phyloP scores from a whole-genome alignment of 1,140 invertebrate genomes.

The Tetranychus urticae region DNA sequence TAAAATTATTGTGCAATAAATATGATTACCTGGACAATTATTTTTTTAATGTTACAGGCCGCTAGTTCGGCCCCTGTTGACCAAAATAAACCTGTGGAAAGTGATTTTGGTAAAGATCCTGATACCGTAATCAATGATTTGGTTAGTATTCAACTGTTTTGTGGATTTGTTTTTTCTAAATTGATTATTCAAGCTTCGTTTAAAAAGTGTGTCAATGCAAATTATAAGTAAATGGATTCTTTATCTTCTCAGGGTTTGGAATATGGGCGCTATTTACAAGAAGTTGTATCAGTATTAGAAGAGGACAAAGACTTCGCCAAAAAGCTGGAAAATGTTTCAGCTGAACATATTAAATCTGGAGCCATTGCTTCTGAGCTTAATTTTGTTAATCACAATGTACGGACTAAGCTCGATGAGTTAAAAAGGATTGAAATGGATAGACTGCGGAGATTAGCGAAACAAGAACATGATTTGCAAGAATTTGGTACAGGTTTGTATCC shows the following conservation, averaged over 20 bases:
- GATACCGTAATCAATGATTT: too few species aligned
- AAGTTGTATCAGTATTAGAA: constrained; percentile 60
- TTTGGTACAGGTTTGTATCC: constrained; percentile 5
- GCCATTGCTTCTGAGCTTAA: constrained; percentile 75
- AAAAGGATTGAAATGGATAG: constrained; percentile 65
- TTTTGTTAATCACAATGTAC: constrained; percentile 60
- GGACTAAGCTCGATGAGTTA: constrained; percentile 74
- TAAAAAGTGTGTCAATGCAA: too few species aligned
- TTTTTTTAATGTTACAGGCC: too few species aligned
- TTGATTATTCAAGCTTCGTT: too few species aligned
- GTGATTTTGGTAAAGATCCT: too few species aligned
- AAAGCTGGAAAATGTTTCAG: constrained; percentile 50
- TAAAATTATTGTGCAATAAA: too few species aligned
- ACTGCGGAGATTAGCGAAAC: constrained; percentile 39
- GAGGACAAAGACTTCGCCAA: constrained; percentile 53
- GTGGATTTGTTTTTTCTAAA: too few species aligned
- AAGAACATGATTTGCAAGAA: constrained; percentile 29
- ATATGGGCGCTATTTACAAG: constrained; percentile 60
- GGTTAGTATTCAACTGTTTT: too few species aligned
- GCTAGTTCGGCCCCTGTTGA: too few species aligned
- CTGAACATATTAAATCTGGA: constrained; percentile 53
- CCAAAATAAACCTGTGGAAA: too few species aligned
- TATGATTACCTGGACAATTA: too few species aligned
- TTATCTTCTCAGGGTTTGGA: constrained; percentile 26
- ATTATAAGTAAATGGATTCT: too few species aligned